These are phyloP conservation scores for Tautogolabrus adspersus DNA, from an alignment of 2,113 vertebrate genomes.

Conservation along the genomic window DNA sequence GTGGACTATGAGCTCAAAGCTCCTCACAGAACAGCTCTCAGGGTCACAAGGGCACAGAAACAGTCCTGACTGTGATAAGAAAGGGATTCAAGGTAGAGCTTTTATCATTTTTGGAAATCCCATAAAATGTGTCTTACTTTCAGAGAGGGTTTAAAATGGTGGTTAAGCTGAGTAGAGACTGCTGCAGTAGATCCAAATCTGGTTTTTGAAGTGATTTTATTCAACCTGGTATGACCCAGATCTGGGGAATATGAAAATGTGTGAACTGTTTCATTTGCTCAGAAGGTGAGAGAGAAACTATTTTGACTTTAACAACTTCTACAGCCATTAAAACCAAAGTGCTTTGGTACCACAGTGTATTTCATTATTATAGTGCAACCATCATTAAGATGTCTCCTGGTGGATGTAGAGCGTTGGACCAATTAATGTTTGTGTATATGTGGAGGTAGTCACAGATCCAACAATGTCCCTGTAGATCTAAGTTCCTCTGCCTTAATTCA, in stretches of 20 bases:
- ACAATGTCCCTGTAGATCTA: not conserved
- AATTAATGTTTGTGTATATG: too few relatives aligned
- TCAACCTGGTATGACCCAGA: constrained; percentile 48
- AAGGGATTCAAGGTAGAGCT: constrained; percentile 29
- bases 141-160: constrained; percentile 45
- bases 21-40: constrained; percentile 18
- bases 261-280: constrained; percentile 14
- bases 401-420: not conserved
- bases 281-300: not conserved
- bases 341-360: not conserved
- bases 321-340: not conserved
- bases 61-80: constrained; percentile 34
- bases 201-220: constrained; percentile 43
- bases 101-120: constrained; percentile 55
- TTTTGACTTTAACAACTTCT: constrained; percentile 8
- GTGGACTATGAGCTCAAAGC: constrained; percentile 38
- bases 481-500: too few relatives aligned
- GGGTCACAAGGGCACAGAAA: constrained; percentile 39
- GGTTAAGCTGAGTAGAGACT: constrained; percentile 30
- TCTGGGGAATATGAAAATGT: constrained; percentile 42
- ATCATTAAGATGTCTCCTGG: not conserved
- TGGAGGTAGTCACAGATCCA: not conserved
- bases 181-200: constrained; percentile 48
- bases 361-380: not conserved
- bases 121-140: constrained; percentile 31